Evolutionary conservation across 2,888 invertebrate genomes (phyloP), one percentile per base, ranked within the genome.

Genomic region (Coleophora deauratella): DNA sequence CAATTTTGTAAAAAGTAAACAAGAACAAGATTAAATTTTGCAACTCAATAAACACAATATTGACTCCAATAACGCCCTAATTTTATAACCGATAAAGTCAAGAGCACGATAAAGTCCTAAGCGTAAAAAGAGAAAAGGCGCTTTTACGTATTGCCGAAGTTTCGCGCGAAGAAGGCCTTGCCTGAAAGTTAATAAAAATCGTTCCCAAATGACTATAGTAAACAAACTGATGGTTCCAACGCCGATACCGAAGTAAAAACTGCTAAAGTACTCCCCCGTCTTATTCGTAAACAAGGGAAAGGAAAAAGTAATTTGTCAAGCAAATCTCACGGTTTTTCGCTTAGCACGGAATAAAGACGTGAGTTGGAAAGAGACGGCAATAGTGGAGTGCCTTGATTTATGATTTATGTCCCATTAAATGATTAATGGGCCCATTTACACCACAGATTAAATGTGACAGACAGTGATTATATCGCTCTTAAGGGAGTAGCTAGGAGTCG

Each of bases 231-330:
- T 69, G 64, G 67, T 51, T 52, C 61, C 66, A 66, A 65, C 66
- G 66, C 64, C 50, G 50, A 51, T 40, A 47, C 48, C 49, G 44
- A 42, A 55, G 53, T 50, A 52, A 21, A 21, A 21, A 21, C 3
- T 21, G 21, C 21, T 21, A 52, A 47, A 52, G 45, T 45, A 46
- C 52, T 46, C 55, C 53, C 52, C 55, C 43, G 35, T 38, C 54
- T 47, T 41, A 44, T 45, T 42, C 45, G 37, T 44, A 55, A 77
- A 73, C 72, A 77, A 73, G 75, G 69, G 68, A 67, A 72, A 64
- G 61, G 71, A 72, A 73, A 78, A 79, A 77, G 79, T 77, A 78
- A 81, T 81, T 79, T 80, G 79, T 80, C 82, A 82, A 79, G 78
- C 71, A 77, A 77, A 80, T 79, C 79, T 64, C 55, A 46, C 54